Evolutionary conservation across 2,888 invertebrate genomes (phyloP), one percentile per base, ranked within the genome.

Genomic region (Drosophila picticornis): DNA sequence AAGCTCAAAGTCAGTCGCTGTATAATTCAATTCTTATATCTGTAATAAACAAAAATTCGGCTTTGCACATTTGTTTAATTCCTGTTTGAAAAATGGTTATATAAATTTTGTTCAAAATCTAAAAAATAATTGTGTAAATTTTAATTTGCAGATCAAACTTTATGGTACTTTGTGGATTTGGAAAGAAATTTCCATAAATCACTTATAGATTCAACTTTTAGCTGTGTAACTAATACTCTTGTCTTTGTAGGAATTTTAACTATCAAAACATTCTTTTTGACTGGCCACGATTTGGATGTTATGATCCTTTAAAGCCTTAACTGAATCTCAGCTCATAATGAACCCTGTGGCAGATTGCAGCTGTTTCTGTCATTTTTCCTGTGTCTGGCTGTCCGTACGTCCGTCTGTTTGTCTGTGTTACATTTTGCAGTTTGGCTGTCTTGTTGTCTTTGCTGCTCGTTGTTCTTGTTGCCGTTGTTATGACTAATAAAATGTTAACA

Each of bases 401-500:
- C n/a, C 4, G 16, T 46, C 25, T 58, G 62, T 53, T 36, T 66
- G 73, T 63, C 69, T 78, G 68, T 56, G 69, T 77, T 46, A 46
- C 46, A 22, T 9, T 46, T 46, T 22, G 25, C 25, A 46, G 66
- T 46, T 55, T 61, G 64, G 59, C 25, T 46, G 34, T 46, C 22
- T 40, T 73, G 63, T 71, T 72, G 65, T 79, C 38, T 16, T 25
- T 53, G 53, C 34, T 63, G 63, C 22, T 51, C 32, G 60, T 57
- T 70, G 67, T 75, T 71, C 69, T 81, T 76, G 58, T 72, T 70
- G 71, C 64, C 71, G 80, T 75, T 78, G 86, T 90, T 90, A 91
- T 91, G 91, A 91, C 90, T 91, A 91, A 91, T 91, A 90, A 90
- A 91, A 91, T 90, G 90, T 90, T 91, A 89, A 90, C 89, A 91